Conservation (phyloP, 2,797 vertebrate species). For the Lithobates pipiens region DNA sequence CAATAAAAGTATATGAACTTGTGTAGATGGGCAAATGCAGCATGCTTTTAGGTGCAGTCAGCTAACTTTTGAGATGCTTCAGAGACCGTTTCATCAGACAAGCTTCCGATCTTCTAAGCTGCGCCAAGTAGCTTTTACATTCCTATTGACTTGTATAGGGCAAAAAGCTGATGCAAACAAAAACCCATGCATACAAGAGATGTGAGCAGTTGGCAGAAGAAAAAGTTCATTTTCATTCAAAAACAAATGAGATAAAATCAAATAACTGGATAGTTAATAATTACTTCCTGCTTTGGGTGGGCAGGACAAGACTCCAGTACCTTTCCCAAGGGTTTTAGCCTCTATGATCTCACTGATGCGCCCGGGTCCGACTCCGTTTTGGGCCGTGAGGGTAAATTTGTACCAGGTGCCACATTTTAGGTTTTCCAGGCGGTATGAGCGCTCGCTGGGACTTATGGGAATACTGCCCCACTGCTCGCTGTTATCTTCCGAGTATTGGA, state of each 20-base stretch:
- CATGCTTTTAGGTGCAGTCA: too few relatives aligned
- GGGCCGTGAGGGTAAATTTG: constrained; percentile 96
- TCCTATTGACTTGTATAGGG: background rate
- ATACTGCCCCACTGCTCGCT: constrained; percentile 98
- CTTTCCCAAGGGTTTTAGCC: constrained; percentile 97
- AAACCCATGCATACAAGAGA: background rate
- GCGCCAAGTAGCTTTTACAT: background rate
- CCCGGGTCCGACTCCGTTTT: constrained; percentile 95
- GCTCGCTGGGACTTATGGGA: constrained; percentile 96
- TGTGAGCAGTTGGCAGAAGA: background rate
- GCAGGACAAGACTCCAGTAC: constrained; percentile 70
- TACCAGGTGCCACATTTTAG: constrained; percentile 98
- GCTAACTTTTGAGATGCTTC: too few relatives aligned
- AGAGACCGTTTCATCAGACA: too few relatives aligned
- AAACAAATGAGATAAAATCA: constrained; percentile 18
- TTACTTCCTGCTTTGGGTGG: constrained; percentile 62
- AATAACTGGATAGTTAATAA: constrained; percentile 55
- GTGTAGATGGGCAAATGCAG: too few relatives aligned
- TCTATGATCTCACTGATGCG: constrained; percentile 99
- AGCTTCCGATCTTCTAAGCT: too few relatives aligned
- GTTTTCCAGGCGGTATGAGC: constrained; percentile 93
- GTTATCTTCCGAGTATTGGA: constrained; percentile 98
- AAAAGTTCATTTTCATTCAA: background rate
- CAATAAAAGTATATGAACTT: too few relatives aligned
- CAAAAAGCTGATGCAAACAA: background rate